Conservation (phyloP, 2,797 vertebrate species). For the Gallirallus australis region DNA sequence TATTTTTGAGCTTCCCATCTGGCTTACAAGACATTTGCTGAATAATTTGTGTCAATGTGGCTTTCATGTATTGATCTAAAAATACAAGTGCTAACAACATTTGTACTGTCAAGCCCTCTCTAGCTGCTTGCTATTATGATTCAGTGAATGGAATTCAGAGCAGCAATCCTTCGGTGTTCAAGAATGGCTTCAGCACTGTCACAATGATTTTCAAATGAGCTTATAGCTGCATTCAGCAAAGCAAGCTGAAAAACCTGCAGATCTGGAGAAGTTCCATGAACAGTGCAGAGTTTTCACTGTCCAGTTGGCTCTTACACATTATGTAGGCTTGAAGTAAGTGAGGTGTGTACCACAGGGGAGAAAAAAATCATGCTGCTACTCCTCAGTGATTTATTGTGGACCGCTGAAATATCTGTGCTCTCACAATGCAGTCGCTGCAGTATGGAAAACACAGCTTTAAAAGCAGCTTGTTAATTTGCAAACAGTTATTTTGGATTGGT, state of each 20-base stretch:
- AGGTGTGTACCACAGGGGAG: background rate
- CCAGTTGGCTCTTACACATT: background rate
- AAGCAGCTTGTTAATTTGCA: background rate
- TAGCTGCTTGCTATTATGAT: background rate
- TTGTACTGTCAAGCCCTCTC: constrained; percentile 44
- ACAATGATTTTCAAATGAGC: constrained; percentile 16
- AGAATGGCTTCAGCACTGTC: background rate
- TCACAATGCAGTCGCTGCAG: background rate
- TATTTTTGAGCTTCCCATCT: constrained; percentile 63
- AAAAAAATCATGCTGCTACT: background rate
- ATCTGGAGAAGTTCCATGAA: background rate
- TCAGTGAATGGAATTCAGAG: constrained; percentile 11
- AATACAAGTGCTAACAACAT: constrained; percentile 54
- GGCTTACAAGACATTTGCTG: constrained; percentile 50
- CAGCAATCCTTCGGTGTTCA: background rate
- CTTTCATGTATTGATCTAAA: constrained; percentile 67
- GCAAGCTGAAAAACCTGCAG: background rate
- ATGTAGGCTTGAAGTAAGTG: background rate
- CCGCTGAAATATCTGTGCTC: background rate
- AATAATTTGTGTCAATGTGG: constrained; percentile 70
- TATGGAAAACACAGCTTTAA: background rate
- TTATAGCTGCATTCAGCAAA: background rate
- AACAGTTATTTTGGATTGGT: background rate
- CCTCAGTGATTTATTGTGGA: background rate
- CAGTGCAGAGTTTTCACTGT: background rate